Percentiles rank a stretch among this genome's conserved stretches.
phyloP scores from a whole-genome alignment of 2,888 invertebrate genomes.

The Yponomeuta sedellus region DNA sequence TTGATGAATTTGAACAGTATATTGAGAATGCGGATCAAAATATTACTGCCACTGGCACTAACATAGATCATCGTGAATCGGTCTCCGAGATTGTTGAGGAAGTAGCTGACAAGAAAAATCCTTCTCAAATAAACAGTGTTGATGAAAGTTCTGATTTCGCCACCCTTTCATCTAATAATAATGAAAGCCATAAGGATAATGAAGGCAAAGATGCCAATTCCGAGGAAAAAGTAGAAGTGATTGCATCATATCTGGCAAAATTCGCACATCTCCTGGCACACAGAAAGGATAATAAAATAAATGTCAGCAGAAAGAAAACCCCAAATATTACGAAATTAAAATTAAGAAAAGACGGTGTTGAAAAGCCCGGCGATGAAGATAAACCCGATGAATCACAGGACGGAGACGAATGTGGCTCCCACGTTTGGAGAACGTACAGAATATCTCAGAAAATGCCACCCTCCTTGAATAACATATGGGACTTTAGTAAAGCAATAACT shows the following conservation, averaged over 20 bases:
- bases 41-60: neutral
- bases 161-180: neutral
- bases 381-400: slow-evolving; percentile 15
- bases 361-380: slow-evolving; percentile 52
- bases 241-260: slow-evolving; percentile 33
- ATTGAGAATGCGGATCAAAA: neutral
- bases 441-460: slow-evolving; percentile 9
- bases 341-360: slow-evolving; percentile 51
- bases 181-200: neutral
- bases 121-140: neutral
- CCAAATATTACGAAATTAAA: slow-evolving; percentile 37
- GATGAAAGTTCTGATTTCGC: too few relatives aligned
- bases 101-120: neutral
- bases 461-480: neutral
- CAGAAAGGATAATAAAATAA: slow-evolving; percentile 16
- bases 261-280: slow-evolving; percentile 26
- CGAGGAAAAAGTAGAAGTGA: slow-evolving; percentile 31
- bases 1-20: slow-evolving; percentile 4
- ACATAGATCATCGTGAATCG: neutral
- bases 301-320: slow-evolving; percentile 17
- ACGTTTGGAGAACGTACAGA: slow-evolving; percentile 9
- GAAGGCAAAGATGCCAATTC: neutral
- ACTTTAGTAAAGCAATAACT: neutral
- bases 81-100: neutral
- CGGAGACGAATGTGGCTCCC: neutral